Percentiles rank a stretch among this genome's conserved stretches.
Conservation (phyloP, 2,113 vertebrate genomes). For the Apodemus sylvaticus region DNA sequence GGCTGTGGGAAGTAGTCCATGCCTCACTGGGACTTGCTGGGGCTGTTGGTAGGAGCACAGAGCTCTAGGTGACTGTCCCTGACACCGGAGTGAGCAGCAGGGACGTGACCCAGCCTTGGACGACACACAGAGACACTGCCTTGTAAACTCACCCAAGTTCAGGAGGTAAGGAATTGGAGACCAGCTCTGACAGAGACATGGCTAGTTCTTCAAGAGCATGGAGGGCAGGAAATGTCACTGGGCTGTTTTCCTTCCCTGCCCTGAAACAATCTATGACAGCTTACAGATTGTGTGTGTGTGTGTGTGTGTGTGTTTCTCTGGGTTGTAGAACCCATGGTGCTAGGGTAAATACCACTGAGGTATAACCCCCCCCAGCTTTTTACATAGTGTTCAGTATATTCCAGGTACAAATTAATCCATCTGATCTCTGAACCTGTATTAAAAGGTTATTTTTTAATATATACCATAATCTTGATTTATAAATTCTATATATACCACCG, state of each 20-base stretch:
- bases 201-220: neutral
- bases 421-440: neutral
- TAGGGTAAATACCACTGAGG: neutral
- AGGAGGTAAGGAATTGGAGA: neutral
- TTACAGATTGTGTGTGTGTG: neutral
- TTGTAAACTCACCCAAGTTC: neutral
- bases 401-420: neutral
- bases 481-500: neutral
- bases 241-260: neutral
- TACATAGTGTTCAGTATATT: neutral
- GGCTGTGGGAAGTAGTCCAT: neutral
- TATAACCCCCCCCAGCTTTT: neutral
- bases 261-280: neutral
- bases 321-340: neutral
- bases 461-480: neutral
- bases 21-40: neutral
- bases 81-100: neutral
- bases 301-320: neutral
- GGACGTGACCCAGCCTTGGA: neutral
- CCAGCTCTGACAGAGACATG: neutral
- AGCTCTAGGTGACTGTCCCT: neutral
- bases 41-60: neutral
- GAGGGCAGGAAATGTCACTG: neutral
- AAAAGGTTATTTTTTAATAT: neutral
- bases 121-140: neutral